Base-by-base conservation (phyloP, 2,113 vertebrate species). In the Atherinomorus stipes region DNA sequence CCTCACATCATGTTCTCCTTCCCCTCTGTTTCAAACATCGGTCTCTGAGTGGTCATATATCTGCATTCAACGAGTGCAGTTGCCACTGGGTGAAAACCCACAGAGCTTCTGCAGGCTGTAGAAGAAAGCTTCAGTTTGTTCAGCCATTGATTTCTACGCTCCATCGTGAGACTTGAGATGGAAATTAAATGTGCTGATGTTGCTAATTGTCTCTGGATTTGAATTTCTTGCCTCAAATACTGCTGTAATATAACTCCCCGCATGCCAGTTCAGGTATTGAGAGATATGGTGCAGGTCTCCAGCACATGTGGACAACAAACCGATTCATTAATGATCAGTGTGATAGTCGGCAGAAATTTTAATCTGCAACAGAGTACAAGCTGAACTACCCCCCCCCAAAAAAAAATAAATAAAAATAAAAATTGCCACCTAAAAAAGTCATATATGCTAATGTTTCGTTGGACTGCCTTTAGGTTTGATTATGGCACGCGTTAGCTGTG, bases 91-190 rank as follows among this genome's bases (percentile, higher is more conserved):
- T 65, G 67, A 74, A 21, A 68, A 79, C 85, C 59, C 45, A 23
- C 1, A 52, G 23, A 65, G 28, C 49, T 51, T 64, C 57, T 61
- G 52, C 21, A 56, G 40, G 73, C 63, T 53, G 3, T 4, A 47
- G 65, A 80, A 75, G 63, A 80, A 59, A 64, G 52, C 58, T 40
- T 47, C 26, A 45, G 52, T 18, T 37, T 65, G 64, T 70, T 74
- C 52, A 78, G 51, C 81, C 22, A 15, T 19, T n/a, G 31, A 58
- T 77, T 71, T 71, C 49, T 38, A 31, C 37, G 38, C 44, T 16
- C 16, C 23, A 60, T 52, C 59, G 12, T 38, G 18, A 74, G 50
- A 53, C 15, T 11, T 45, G n/a, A 61, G 23, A 38, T 68, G 66
- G 68, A 21, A 5, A 9, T 64, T 4, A 51, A 71, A 72, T 67